Percentiles rank a stretch among this genome's conserved stretches.
phyloP scores from a whole-genome alignment of 2,113 vertebrate species.

The Perca schrenkii region DNA sequence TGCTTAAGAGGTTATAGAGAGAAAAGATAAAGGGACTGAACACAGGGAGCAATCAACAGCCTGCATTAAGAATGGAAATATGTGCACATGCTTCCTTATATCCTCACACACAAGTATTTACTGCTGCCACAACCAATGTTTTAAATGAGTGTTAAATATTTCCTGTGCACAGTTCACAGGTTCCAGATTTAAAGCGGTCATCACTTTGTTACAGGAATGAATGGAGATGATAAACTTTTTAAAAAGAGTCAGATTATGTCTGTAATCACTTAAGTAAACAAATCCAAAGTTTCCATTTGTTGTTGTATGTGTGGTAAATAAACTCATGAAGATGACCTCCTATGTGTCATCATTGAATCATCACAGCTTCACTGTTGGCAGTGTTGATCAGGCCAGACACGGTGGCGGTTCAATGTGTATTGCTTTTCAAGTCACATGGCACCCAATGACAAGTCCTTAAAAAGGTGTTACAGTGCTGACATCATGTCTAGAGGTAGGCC shows the following conservation, averaged over 20 bases:
- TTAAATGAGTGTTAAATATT: neutral
- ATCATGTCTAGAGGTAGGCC: neutral
- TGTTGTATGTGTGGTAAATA: neutral
- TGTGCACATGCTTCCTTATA: neutral
- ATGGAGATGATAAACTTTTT: neutral
- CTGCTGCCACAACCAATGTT: neutral
- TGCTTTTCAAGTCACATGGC: neutral
- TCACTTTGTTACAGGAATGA: neutral
- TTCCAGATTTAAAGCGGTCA: neutral
- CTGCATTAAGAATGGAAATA: neutral
- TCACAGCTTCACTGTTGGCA: too few relatives aligned
- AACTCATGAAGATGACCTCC: too few relatives aligned
- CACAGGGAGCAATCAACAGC: neutral
- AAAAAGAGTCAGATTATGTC: neutral
- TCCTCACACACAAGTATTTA: neutral
- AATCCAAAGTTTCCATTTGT: neutral
- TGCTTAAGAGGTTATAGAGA: constrained; percentile 20
- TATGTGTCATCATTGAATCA: too few relatives aligned
- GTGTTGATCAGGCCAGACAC: too few relatives aligned
- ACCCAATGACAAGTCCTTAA: neutral
- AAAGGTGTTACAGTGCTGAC: neutral
- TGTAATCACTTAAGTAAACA: too few relatives aligned
- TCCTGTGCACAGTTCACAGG: neutral
- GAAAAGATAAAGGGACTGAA: neutral
- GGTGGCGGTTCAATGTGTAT: neutral